Evolutionary conservation across 1,140 invertebrate species (phyloP).

Genomic region (Andrena cerasifolii): DNA sequence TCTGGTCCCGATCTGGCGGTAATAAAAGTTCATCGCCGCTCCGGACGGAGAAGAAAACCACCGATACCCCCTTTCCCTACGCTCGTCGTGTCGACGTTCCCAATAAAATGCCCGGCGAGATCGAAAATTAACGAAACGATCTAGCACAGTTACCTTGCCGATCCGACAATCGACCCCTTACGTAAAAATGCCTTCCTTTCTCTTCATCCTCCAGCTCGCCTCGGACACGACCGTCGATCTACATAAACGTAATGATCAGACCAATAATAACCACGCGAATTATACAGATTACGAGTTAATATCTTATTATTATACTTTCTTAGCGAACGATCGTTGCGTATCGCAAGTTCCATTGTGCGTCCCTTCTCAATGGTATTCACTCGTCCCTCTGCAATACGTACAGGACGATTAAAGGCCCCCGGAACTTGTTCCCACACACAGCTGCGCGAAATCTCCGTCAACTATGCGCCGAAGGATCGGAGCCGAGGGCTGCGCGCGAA

Average conservation of each 20-base stretch:
- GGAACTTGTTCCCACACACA: too few species aligned
- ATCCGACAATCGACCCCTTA: slow-evolving; percentile 13
- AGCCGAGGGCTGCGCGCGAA: too few species aligned
- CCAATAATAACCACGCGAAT: not conserved
- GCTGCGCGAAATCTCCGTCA: too few species aligned
- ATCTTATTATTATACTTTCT: not conserved
- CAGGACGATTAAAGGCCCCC: too few species aligned
- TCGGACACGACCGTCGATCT: slow-evolving; percentile 5
- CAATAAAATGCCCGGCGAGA: slow-evolving; percentile 31
- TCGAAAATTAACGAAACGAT: slow-evolving; percentile 46
- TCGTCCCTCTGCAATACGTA: too few species aligned
- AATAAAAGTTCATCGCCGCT: slow-evolving; percentile 49
- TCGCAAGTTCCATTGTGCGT: too few species aligned
- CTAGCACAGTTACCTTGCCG: slow-evolving; percentile 9
- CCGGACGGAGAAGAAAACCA: slow-evolving; percentile 18
- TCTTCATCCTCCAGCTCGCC: not conserved
- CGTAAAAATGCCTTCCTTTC: slow-evolving; percentile 41
- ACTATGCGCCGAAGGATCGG: too few species aligned
- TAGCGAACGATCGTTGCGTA: not conserved
- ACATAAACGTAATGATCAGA: slow-evolving; percentile 5
- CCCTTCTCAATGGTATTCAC: slow-evolving; percentile 4
- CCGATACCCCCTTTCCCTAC: slow-evolving; percentile 16
- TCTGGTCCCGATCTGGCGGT: slow-evolving; percentile 58
- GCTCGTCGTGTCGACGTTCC: not conserved
- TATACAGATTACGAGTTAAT: slow-evolving; percentile 1